Evolutionary conservation across 2,888 invertebrate species (phyloP).

Genomic region (Tachina fera): DNA sequence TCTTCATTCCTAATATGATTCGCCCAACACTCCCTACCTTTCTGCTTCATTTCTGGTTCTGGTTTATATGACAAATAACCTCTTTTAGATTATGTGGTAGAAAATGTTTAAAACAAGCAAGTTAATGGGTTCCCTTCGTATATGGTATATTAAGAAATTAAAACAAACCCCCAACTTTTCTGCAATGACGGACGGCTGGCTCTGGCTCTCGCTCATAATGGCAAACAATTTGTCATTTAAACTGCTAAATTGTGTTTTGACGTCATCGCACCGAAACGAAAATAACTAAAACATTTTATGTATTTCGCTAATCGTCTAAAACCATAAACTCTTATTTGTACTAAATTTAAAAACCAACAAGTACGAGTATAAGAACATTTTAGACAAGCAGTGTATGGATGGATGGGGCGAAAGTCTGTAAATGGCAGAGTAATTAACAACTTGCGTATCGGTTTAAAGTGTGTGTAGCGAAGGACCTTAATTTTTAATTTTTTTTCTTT

Average conservation of each 20-base stretch:
- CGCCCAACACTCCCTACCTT: background rate
- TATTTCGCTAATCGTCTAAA: background rate
- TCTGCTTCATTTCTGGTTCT: no score
- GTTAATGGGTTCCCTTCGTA: conserved; percentile 7
- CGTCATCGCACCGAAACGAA: conserved; percentile 17
- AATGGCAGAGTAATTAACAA: conserved; percentile 64
- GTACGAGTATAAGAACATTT: conserved; percentile 7
- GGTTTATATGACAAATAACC: conserved; percentile 13
- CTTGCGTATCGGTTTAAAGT: conserved; percentile 38
- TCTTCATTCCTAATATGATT: background rate
- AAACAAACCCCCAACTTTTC: background rate
- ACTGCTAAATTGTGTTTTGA: conserved; percentile 38
- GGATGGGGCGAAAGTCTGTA: conserved; percentile 9
- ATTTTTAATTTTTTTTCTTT: conserved; percentile 9
- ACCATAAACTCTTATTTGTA: conserved; percentile 29
- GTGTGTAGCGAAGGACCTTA: conserved; percentile 22
- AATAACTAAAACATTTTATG: background rate
- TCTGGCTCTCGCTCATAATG: conserved; percentile 29
- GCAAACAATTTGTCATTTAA: conserved; percentile 57
- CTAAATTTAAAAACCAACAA: conserved; percentile 45
- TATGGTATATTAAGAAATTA: conserved; percentile 14
- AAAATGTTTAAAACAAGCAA: conserved; percentile 1
- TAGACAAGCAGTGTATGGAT: background rate
- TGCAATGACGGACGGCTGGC: conserved; percentile 23
- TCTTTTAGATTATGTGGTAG: background rate